Evolutionary conservation across 1,140 invertebrate genomes (phyloP).

Genomic region (Mylabris phalerata): DNA sequence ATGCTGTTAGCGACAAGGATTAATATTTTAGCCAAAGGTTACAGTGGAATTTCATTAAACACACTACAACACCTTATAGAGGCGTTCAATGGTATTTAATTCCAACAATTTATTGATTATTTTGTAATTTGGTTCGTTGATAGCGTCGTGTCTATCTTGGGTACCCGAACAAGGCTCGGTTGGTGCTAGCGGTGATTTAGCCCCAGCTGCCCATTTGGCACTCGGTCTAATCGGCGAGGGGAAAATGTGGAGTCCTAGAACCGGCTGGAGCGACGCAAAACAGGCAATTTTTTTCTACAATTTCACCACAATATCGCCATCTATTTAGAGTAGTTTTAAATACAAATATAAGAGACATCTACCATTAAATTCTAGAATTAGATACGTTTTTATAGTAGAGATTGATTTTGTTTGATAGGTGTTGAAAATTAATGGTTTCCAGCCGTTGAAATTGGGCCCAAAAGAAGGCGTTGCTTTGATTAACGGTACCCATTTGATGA

Average conservation of each 20-base stretch:
- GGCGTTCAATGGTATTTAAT: slow-evolving; percentile 10
- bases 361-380: no score
- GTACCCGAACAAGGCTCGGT: slow-evolving; percentile 70
- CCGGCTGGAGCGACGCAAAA: slow-evolving; percentile 64
- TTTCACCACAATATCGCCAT: no score
- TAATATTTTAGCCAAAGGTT: slow-evolving; percentile 67
- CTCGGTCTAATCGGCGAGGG: slow-evolving; percentile 69
- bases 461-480: slow-evolving; percentile 71
- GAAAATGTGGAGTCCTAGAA: slow-evolving; percentile 67
- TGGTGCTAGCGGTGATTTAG: slow-evolving; percentile 67
- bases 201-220: slow-evolving; percentile 64
- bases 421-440: slow-evolving; percentile 45
- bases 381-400: no score
- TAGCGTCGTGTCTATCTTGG: slow-evolving; percentile 64
- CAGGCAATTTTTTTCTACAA: slow-evolving; percentile 44
- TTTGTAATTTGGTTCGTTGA: slow-evolving; percentile 17
- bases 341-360: no score
- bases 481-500: slow-evolving; percentile 71
- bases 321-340: no score
- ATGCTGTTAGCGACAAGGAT: slow-evolving; percentile 67
- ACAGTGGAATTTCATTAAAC: slow-evolving; percentile 60
- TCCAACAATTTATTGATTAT: slow-evolving; percentile 1
- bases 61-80: slow-evolving; percentile 56
- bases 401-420: slow-evolving; percentile 14
- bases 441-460: slow-evolving; percentile 53